Percentiles rank a stretch among this genome's conserved stretches.
Evolutionary conservation across 1,140 invertebrate species (phyloP).

Genomic region (Procambarus virginalis): DNA sequence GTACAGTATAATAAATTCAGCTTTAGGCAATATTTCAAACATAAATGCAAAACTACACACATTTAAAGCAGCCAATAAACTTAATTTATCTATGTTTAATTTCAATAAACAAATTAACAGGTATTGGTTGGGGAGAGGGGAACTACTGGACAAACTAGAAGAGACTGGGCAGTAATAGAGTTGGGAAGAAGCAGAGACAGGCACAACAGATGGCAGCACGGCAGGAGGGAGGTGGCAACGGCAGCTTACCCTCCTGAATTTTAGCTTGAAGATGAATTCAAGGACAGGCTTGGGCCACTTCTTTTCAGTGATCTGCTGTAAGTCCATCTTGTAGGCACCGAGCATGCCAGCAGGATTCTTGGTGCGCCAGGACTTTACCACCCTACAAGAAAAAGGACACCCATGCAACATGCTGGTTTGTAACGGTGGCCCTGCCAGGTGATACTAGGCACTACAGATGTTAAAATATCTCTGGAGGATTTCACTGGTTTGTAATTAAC

Average conservation of each 20-base stretch:
- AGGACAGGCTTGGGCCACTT: conserved; percentile 90
- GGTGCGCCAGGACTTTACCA: conserved; percentile 89
- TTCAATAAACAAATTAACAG: not conserved
- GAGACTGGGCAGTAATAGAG: conserved; percentile 59
- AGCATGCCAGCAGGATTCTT: conserved; percentile 87
- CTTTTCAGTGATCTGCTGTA: conserved; percentile 89
- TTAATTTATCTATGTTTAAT: not conserved
- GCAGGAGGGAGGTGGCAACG: conserved; percentile 15
- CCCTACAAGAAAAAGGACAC: conserved; percentile 74
- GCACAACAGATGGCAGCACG: conserved; percentile 19
- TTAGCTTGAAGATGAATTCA: conserved; percentile 92
- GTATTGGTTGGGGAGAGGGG: not conserved
- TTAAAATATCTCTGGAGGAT: conserved; percentile 20
- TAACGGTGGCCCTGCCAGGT: conserved; percentile 47
- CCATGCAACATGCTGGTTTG: conserved; percentile 66
- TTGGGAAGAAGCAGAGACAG: not conserved
- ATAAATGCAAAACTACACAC: not conserved
- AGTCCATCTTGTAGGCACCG: conserved; percentile 89
- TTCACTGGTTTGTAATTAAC: conserved; percentile 10
- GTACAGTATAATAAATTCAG: not conserved
- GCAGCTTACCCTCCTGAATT: conserved; percentile 83
- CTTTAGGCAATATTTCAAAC: not conserved
- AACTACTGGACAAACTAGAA: conserved; percentile 7
- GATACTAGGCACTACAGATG: conserved; percentile 41
- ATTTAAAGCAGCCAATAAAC: not conserved